Percentiles rank a stretch among this genome's conserved stretches.
Conservation (phyloP, 2,888 invertebrate species). For the Papilio elwesi region DNA sequence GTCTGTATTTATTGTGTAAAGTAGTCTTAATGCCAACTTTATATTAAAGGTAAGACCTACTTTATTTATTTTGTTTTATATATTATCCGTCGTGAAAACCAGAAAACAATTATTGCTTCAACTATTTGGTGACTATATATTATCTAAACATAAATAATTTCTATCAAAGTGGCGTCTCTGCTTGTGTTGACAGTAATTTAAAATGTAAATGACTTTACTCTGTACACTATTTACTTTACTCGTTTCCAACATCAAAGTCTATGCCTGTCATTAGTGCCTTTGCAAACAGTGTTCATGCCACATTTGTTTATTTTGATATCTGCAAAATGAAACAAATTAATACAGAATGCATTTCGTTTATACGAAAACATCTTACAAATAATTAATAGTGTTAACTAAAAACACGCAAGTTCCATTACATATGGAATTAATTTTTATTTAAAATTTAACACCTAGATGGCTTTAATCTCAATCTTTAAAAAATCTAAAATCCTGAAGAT, state of each 20-base stretch:
- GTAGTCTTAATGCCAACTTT: too few species aligned
- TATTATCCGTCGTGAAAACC: not conserved
- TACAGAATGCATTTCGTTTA: not conserved
- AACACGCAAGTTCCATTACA: too few species aligned
- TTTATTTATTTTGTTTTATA: too few species aligned
- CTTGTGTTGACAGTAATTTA: conserved; percentile 28
- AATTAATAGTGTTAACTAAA: too few species aligned
- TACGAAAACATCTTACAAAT: not conserved
- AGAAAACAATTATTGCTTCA: not conserved
- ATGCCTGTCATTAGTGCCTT: not conserved
- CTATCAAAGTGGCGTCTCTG: not conserved
- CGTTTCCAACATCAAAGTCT: conserved; percentile 33
- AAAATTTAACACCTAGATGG: too few species aligned
- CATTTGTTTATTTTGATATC: conserved; percentile 8
- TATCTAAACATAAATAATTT: conserved; percentile 7
- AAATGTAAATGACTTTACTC: conserved; percentile 35
- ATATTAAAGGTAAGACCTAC: too few species aligned
- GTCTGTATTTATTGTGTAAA: too few species aligned
- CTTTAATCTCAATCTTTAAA: too few species aligned
- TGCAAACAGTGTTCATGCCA: conserved; percentile 2
- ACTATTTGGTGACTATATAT: not conserved
- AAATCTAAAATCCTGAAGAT: too few species aligned
- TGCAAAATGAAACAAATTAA: not conserved
- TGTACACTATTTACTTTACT: conserved; percentile 25
- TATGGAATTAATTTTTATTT: too few species aligned